Evolutionary conservation across 2,113 vertebrate genomes (phyloP).

Genomic region (Megaptera novaeangliae): DNA sequence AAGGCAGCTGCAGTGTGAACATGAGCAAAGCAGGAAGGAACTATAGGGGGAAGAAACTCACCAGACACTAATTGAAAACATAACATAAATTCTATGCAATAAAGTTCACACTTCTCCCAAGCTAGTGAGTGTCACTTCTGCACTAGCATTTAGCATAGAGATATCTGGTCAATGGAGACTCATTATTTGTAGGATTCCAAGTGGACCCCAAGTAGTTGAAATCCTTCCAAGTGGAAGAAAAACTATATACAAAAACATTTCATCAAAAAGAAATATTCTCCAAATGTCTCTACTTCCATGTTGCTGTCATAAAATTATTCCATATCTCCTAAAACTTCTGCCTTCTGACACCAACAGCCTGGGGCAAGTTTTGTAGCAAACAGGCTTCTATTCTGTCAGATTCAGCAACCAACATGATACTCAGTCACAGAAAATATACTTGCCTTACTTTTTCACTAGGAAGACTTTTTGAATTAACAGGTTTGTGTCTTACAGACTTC

Average conservation of each 20-base stretch:
- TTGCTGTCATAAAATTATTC: conserved; percentile 3
- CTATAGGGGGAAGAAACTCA: not conserved
- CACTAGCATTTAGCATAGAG: not conserved
- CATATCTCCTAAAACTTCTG: not conserved
- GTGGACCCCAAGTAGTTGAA: not conserved
- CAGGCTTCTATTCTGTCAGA: not conserved
- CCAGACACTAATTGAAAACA: conserved; percentile 17
- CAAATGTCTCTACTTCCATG: not conserved
- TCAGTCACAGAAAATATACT: not conserved
- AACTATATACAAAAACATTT: not conserved
- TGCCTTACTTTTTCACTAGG: not conserved
- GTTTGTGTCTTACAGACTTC: not conserved
- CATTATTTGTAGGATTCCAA: not conserved
- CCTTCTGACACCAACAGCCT: not conserved
- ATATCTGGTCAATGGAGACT: not conserved
- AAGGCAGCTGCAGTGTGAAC: not conserved
- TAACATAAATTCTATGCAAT: not conserved
- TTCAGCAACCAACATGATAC: not conserved
- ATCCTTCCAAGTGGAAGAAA: conserved; percentile 9
- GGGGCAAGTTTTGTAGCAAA: not conserved
- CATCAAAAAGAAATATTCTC: conserved; percentile 7
- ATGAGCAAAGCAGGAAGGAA: not conserved
- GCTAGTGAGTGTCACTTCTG: not conserved
- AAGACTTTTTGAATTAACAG: not conserved
- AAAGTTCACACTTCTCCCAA: not conserved